Base-by-base conservation (phyloP, 92 coral and sea anemone species). In the Metridium senile region DNA sequence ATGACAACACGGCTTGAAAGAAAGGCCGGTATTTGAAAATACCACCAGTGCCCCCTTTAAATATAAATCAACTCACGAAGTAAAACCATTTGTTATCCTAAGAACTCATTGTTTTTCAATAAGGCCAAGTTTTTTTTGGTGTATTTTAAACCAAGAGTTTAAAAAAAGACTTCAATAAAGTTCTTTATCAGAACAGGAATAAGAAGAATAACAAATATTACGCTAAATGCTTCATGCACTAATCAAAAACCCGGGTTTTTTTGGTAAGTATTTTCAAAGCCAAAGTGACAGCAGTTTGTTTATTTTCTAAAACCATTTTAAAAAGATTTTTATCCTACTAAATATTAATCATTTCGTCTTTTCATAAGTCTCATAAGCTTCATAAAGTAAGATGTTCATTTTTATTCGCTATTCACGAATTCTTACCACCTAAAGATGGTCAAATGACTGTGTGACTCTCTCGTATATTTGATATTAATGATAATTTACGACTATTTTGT, bases 1-100 rank as follows among this genome's bases (percentile, higher is more conserved):
- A 26, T 11, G 43, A 54, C 76, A 53, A 71, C 65, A 70, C 76
- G 23, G 47, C 26, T 46, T 51, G 39, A 71, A 71, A 53, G 57
- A 13, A 58, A 73, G 22, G 39, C 78, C 78, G 57, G 78, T 28
- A 26, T 10, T 63, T 2, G 27, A 63, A 28, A 30, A 57, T 57
- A 26, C 78, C 78, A 73, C 78, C 78, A 73, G 78, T 58, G 11
- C 34, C 16, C 28, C 33, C 54, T 73, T 73, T 57, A 73, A 73
- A 73, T 73, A 73, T 58, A 58, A 31, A 73, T 73, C 64, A 45
- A 31, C 25, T 25, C 53, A 31, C 67, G n/a, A 11, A 73, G 1
- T 58, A 29, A 21, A 28, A 30, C 43, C 28, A 33, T 73, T 73
- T 73, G 49, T 73, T 73, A 51, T 58, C 68, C 28, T 73, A 29